phyloP scores from a whole-genome alignment of 2,797 vertebrate species.

The Numenius phaeopus region DNA sequence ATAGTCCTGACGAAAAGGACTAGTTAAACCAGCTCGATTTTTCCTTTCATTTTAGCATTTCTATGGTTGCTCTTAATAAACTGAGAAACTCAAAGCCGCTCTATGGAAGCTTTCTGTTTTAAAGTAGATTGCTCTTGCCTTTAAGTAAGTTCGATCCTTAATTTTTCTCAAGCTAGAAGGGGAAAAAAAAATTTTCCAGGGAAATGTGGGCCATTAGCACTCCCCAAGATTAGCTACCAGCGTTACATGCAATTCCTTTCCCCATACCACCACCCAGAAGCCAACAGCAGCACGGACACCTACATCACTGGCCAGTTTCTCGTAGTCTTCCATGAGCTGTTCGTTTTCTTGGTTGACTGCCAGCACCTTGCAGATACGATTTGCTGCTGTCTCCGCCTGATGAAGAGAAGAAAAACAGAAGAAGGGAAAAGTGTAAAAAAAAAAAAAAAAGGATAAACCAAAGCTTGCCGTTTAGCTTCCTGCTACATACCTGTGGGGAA shows the following conservation, averaged over 20 bases:
- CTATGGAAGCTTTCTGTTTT: not conserved
- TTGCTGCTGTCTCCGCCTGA: conserved; percentile 97
- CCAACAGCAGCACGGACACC: conserved; percentile 73
- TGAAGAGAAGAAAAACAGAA: conserved; percentile 57
- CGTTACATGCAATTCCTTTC: not conserved
- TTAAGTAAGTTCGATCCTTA: not conserved
- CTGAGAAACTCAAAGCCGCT: not conserved
- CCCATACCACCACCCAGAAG: conserved; percentile 4
- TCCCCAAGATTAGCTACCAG: not conserved
- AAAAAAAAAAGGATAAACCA: not conserved
- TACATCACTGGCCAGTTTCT: conserved; percentile 98
- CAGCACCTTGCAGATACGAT: conserved; percentile 98
- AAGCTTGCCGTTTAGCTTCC: not conserved
- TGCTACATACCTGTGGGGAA: not conserved
- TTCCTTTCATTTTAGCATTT: not conserved
- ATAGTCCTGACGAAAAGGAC: not conserved
- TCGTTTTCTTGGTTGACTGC: conserved; percentile 99
- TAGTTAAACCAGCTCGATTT: not conserved
- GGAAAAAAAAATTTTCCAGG: not conserved
- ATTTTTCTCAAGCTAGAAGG: not conserved
- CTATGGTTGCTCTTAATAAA: not conserved
- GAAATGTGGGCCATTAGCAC: not conserved
- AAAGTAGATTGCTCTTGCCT: not conserved
- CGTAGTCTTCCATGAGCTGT: conserved; percentile 98
- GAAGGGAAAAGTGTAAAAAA: not conserved